Evolutionary conservation across 1,140 invertebrate species (phyloP).

Genomic region (Chrysomallon squamiferum): DNA sequence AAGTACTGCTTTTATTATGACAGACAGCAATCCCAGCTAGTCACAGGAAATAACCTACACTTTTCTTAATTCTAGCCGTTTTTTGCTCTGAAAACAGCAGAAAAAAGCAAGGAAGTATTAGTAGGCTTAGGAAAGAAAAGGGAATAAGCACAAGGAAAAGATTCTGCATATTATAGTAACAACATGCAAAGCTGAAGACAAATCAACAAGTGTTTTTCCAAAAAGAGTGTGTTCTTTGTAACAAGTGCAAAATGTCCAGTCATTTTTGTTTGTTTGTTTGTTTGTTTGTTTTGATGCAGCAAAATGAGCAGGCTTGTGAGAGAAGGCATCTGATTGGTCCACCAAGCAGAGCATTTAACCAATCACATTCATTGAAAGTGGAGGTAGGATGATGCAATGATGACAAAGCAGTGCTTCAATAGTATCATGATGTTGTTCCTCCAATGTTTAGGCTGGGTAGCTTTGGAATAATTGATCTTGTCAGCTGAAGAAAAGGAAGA

Average conservation of each 20-base stretch:
- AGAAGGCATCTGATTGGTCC: conserved; percentile 1
- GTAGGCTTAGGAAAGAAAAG: not conserved
- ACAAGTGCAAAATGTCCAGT: conserved; percentile 6
- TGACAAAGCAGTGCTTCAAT: conserved; percentile 8
- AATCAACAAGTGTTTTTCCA: not conserved
- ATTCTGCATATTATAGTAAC: not conserved
- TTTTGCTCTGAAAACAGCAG: conserved; percentile 46
- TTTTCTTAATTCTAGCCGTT: conserved; percentile 49
- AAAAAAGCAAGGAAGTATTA: conserved; percentile 16
- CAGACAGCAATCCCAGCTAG: too few species aligned
- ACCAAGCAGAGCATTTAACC: conserved; percentile 1
- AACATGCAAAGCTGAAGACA: not conserved
- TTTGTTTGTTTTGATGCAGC: not conserved
- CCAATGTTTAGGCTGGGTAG: conserved; percentile 46
- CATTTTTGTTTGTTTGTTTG: too few species aligned
- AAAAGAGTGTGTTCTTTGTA: not conserved
- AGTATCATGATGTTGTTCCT: conserved; percentile 36
- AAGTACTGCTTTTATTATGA: too few species aligned
- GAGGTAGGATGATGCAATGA: not conserved
- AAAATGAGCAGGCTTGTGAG: not conserved
- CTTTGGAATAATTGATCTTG: conserved; percentile 47
- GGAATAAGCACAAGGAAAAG: not conserved
- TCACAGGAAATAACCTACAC: conserved; percentile 15
- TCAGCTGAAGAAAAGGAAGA: conserved; percentile 35
- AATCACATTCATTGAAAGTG: conserved; percentile 3